Evolutionary conservation across 2,113 vertebrate species (phyloP), one percentile per base, ranked within the genome.

Genomic region (Alligator mississippiensis): DNA sequence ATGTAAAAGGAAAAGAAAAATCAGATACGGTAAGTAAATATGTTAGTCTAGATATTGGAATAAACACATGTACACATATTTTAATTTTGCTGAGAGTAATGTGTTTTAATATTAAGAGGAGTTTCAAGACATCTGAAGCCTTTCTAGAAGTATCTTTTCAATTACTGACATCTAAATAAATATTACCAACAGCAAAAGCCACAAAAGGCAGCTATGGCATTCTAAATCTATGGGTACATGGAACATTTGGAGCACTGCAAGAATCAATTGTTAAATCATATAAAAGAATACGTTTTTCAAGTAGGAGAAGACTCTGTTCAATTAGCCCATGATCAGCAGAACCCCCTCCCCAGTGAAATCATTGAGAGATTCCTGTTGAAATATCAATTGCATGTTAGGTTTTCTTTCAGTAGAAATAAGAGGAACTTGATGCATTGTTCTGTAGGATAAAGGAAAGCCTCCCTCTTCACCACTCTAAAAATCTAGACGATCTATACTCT

Each of bases 131-230:
- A 88, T 61, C 11, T 83, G 15, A 61, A 92, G 25, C 90, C 93
- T 22, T 87, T 92, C 68, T 81, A 64, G 47, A 91, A 76, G 11
- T 88, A 54, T 58, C 82, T 83, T 94, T 93, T 90, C 86, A 90
- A 92, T 95, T 93, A 96, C 95, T 94, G 82, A 95, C 85, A 92
- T 79, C 84, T 25, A 77, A 90, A 92, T 90, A 58, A 22, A 74
- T 91, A 95, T 85, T 94, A 24, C 13, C 7, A 74, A 14, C 70
- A 74, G 38, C 19, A 92, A 95, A 83, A 92, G 76, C n/a, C 34
- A 68, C 82, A 77, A 90, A 87, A 76, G 27, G 66, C 80, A 88
- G 68, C 90, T 94, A 78, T 21, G 47, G 61, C 79, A 84, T 89
- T 88, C 17, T 80, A 85, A 22, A 0, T 91, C 60, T 68, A 84